phyloP scores from a whole-genome alignment of 23 tunicate genomes.

The Styela clava region DNA sequence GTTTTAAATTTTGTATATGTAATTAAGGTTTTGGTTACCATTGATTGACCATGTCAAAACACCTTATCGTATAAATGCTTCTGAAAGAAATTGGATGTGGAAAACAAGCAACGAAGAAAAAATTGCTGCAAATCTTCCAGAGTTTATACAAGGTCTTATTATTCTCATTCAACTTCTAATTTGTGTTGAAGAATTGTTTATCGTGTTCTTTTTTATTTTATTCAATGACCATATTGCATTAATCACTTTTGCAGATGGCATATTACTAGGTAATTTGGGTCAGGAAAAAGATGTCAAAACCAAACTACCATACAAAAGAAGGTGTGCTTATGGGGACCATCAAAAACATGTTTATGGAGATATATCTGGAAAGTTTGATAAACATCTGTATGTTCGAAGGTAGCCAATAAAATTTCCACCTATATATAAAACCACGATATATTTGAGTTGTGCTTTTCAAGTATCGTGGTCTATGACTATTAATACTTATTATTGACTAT shows the following conservation, averaged over 20 bases:
- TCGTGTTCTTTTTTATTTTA: too few species aligned
- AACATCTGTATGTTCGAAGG: conserved; percentile 60
- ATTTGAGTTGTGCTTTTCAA: too few species aligned
- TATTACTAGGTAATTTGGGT: neutral
- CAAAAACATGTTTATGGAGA: conserved; percentile 24
- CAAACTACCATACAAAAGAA: conserved; percentile 32
- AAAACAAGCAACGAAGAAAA: conserved; percentile 15
- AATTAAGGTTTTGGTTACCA: conserved; percentile 69
- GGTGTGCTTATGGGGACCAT: conserved; percentile 73
- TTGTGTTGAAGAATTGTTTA: too few species aligned
- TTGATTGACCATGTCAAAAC: conserved; percentile 20
- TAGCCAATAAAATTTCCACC: too few species aligned
- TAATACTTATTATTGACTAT: too few species aligned
- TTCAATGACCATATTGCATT: too few species aligned
- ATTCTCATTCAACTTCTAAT: neutral
- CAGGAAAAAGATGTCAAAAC: neutral
- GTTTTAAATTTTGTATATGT: neutral
- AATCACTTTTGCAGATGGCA: neutral
- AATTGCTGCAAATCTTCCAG: conserved; percentile 6
- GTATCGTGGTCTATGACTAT: too few species aligned
- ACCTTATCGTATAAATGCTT: conserved; percentile 18
- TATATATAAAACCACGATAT: too few species aligned
- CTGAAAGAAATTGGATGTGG: conserved; percentile 63
- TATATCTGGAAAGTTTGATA: conserved; percentile 30
- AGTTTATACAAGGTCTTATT: conserved; percentile 34